A percentile compares a stretch with the other conserved stretches of the same genome.
phyloP scores from a whole-genome alignment of 2,888 invertebrate genomes.

The Protophormia terraenovae region DNA sequence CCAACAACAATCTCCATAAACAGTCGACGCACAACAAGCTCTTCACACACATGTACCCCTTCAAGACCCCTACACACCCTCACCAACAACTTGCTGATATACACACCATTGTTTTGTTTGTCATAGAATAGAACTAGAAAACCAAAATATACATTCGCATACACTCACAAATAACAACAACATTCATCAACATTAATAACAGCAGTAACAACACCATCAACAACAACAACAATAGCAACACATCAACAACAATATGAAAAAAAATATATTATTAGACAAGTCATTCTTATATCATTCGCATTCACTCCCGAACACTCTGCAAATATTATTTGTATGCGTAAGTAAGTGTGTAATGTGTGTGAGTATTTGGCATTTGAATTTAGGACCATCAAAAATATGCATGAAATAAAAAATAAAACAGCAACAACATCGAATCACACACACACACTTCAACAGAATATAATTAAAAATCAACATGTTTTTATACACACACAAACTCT shows the following conservation, averaged over 20 bases:
- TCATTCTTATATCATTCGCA: conserved; percentile 36
- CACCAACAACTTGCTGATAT: conserved; percentile 19
- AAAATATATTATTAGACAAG: conserved; percentile 20
- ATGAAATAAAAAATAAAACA: conserved; percentile 31
- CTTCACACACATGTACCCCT: conserved; percentile 18
- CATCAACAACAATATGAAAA: not conserved
- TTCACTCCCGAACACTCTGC: not conserved
- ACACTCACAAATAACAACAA: not conserved
- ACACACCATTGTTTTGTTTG: conserved; percentile 20
- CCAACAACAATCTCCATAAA: conserved; percentile 30
- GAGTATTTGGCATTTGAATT: conserved; percentile 6
- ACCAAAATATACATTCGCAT: not conserved
- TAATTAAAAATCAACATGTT: conserved; percentile 14
- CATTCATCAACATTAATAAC: conserved; percentile 18
- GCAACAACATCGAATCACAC: not conserved
- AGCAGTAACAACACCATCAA: not conserved
- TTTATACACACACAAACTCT: not conserved
- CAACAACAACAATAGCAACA: conserved; percentile 1
- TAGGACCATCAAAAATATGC: conserved; percentile 43
- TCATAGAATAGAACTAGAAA: conserved; percentile 35
- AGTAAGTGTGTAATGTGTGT: not conserved
- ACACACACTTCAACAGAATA: not conserved
- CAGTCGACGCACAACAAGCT: conserved; percentile 39
- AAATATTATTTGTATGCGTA: not conserved
- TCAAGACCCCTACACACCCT: conserved; percentile 13